Base-by-base conservation (phyloP, 2,888 invertebrate genomes). In the Strigamia crassipes region DNA sequence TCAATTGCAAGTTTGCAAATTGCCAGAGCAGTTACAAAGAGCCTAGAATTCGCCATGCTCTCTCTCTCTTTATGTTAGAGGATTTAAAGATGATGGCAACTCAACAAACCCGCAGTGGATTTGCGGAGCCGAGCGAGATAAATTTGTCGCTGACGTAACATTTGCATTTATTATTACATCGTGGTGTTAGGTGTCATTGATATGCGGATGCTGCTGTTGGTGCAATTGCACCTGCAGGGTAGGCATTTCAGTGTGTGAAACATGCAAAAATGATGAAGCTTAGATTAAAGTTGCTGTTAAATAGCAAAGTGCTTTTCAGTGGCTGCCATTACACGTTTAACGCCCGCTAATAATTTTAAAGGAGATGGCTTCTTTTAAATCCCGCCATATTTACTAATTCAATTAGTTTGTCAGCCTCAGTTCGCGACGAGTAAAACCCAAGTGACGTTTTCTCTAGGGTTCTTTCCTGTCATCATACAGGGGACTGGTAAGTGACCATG, bases 191-290 rank as follows among this genome's bases (percentile, higher is more conserved):
- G 73, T 73, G 27, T 73, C 31, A 73, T 73, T 73, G 73, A 73
- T 73, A 56, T 56, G 56, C 56, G 56, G 73, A 31, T 73, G 73
- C 73, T n/a, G 73, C 15, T 15, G 51, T 12, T 73, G 73, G 73
- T 13, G 73, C 73, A 73, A 73, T 73, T 73, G 73, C 73, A 73
- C 73, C 73, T 73, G 73, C 73, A 73, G 27, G 73, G 27, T 27
- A 73, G 31, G 31, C 27, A 73, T 73, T 73, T 73, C 27, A 73
- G 27, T 73, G 73, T 31, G 73, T 31, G 31, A 73, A 73, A 73
- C 73, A 73, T 73, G 73, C 73, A 73, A 73, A 73, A 73, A 73
- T 73, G 73, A 73, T 73, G 73, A 31, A 73, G 73, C 31, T 73
- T 13, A 31, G 73, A 73, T 73, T 73, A 73, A 73, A 73, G 73